A percentile compares a stretch with the other conserved stretches of the same genome.
These are phyloP conservation scores for Acrocephalus scirpaceus DNA, from an alignment of 2,797 vertebrate genomes.

Conservation along the genomic window DNA sequence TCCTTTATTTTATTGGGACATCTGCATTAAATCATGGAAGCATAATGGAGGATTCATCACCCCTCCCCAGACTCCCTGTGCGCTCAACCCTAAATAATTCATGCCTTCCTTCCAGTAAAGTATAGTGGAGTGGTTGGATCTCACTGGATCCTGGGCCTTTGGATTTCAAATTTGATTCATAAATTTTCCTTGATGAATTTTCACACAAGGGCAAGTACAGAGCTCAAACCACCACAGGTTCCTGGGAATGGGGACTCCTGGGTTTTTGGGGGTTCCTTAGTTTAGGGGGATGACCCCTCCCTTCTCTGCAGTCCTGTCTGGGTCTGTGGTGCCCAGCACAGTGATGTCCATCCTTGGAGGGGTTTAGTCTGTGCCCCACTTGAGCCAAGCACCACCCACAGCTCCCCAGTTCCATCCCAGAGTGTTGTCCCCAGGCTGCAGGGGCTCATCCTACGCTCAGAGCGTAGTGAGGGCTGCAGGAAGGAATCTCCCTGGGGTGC, in stretches of 20 bases:
- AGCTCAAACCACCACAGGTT: background rate
- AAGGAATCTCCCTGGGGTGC: background rate
- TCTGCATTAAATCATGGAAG: slow-evolving; percentile 73
- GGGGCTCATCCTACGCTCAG: background rate
- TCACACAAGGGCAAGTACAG: background rate
- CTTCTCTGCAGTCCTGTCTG: background rate
- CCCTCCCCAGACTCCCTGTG: background rate
- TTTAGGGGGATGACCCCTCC: background rate
- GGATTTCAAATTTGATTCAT: background rate
- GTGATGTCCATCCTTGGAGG: rapidly evolving
- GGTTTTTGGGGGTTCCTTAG: rapidly evolving
- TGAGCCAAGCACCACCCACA: rapidly evolving
- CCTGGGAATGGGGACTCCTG: too few relatives aligned
- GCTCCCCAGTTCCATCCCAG: rapidly evolving
- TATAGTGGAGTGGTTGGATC: background rate
- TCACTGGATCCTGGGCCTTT: background rate
- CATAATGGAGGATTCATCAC: slow-evolving; percentile 58
- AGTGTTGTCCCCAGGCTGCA: background rate
- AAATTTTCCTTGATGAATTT: background rate
- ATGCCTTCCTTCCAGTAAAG: slow-evolving; percentile 77
- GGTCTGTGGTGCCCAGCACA: background rate
- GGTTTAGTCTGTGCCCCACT: rapidly evolving
- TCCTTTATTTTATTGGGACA: slow-evolving; percentile 69
- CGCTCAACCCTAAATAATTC: slow-evolving; percentile 69
- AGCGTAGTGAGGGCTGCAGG: background rate